These are phyloP conservation scores for Mellivora capensis DNA, from an alignment of 2,113 vertebrate genomes.

Conservation along the genomic window DNA sequence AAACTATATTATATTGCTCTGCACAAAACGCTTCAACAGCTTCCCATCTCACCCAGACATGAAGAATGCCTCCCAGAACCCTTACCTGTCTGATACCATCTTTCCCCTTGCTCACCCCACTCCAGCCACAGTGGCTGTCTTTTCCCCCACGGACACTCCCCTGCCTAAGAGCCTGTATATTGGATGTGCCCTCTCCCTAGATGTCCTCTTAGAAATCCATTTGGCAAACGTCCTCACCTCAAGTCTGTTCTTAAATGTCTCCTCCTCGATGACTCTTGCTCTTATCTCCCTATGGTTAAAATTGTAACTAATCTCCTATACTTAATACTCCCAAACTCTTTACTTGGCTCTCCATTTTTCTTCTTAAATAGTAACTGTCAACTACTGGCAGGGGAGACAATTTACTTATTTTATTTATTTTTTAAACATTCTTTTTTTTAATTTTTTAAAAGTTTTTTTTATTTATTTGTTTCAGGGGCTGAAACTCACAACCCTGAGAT, in stretches of 20 bases:
- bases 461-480: not conserved
- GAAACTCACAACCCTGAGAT: not conserved
- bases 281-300: not conserved
- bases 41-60: not conserved
- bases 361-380: not conserved
- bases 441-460: not conserved
- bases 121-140: not conserved
- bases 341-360: not conserved
- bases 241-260: not conserved
- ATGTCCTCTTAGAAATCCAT: not conserved
- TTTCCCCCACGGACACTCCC: not conserved
- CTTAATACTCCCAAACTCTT: not conserved
- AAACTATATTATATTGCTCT: not conserved
- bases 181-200: not conserved
- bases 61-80: not conserved
- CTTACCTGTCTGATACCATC: not conserved
- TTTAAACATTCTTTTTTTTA: not conserved
- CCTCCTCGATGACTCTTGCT: not conserved
- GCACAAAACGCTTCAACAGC: not conserved
- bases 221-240: not conserved
- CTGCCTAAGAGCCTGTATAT: not conserved
- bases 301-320: not conserved
- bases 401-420: not conserved
- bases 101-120: not conserved
- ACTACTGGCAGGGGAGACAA: not conserved